phyloP scores from a whole-genome alignment of 2,113 vertebrate species.

The Panthera tigris region DNA sequence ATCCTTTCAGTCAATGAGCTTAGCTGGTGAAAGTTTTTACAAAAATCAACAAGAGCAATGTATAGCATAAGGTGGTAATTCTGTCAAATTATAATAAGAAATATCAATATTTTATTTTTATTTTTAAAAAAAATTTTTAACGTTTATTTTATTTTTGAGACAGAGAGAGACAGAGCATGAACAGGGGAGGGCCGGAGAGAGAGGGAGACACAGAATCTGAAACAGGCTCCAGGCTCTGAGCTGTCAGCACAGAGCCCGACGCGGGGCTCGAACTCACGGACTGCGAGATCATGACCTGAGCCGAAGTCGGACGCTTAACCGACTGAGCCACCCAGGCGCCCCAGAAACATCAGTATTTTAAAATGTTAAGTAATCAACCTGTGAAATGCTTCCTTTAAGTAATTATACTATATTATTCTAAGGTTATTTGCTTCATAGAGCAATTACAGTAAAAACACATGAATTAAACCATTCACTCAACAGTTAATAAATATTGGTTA shows the following conservation, averaged over 20 bases:
- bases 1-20: neutral
- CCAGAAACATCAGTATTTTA: neutral
- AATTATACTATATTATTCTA: neutral
- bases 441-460: neutral
- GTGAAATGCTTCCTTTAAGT: neutral
- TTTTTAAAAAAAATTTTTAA: no score
- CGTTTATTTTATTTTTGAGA: no score
- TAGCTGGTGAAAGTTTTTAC: neutral
- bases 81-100: neutral
- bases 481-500: neutral
- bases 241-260: no score
- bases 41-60: neutral
- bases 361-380: neutral
- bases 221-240: no score
- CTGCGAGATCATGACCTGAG: no score
- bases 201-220: no score
- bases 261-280: no score
- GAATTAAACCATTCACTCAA: neutral
- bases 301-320: no score
- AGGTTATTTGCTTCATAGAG: neutral
- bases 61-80: neutral
- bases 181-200: no score
- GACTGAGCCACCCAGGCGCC: no score
- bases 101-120: neutral
- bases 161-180: no score